Evolutionary conservation across 1,140 invertebrate species (phyloP).

Genomic region (Goniozus legneri): DNA sequence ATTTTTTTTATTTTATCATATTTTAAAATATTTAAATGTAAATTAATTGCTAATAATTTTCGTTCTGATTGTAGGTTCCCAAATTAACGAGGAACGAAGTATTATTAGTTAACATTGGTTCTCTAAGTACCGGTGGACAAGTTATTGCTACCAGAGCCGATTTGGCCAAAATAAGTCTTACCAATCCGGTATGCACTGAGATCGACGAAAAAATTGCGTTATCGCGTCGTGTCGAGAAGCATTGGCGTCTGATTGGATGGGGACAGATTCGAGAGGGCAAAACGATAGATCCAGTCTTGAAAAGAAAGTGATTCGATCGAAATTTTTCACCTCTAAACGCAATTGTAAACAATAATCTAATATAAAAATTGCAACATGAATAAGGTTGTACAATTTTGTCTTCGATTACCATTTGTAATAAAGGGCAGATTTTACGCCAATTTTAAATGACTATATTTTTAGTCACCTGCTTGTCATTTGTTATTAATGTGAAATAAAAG

Average conservation of each 20-base stretch:
- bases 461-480: no score
- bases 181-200: conserved; percentile 98
- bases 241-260: conserved; percentile 99
- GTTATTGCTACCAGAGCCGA: conserved; percentile 95
- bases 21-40: conserved; percentile 1
- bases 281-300: conserved; percentile 72
- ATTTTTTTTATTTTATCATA: conserved; percentile 5
- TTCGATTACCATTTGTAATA: background rate
- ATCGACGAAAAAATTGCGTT: conserved; percentile 98
- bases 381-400: background rate
- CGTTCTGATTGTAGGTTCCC: conserved; percentile 58
- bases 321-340: background rate
- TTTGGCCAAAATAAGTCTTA: conserved; percentile 96
- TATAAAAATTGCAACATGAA: background rate
- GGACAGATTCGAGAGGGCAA: conserved; percentile 91
- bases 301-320: conserved; percentile 35
- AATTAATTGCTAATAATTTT: conserved; percentile 7
- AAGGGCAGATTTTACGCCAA: background rate
- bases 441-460: no score
- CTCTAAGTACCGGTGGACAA: conserved; percentile 94
- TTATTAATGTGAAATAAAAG: no score
- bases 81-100: conserved; percentile 59
- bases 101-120: conserved; percentile 97
- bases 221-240: conserved; percentile 96
- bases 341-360: background rate